phyloP scores from a whole-genome alignment of 2,888 invertebrate genomes.

The Cenopis cana region DNA sequence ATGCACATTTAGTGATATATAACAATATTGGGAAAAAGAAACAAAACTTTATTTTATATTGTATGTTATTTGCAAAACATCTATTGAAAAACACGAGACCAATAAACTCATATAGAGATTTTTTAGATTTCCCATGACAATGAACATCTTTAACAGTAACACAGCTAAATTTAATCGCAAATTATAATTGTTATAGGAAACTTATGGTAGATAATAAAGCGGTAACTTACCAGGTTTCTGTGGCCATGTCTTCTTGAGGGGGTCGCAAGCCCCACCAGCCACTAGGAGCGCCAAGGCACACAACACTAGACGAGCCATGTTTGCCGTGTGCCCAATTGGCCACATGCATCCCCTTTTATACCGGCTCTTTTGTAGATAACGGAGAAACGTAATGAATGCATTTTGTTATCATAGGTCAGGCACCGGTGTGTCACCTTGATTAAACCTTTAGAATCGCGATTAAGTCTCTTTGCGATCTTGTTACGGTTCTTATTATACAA shows the following conservation, averaged over 20 bases:
- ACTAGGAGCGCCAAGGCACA: constrained; percentile 66
- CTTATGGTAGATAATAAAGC: background rate
- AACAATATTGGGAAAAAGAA: no score
- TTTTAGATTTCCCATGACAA: background rate
- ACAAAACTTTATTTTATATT: no score
- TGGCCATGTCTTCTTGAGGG: constrained; percentile 55
- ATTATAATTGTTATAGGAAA: background rate
- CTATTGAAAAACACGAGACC: no score
- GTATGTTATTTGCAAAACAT: no score
- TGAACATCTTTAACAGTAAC: background rate
- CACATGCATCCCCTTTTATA: constrained; percentile 51
- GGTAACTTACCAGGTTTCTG: constrained; percentile 69
- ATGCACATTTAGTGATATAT: no score
- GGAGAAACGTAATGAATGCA: constrained; percentile 26
- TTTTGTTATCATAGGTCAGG: constrained; percentile 43
- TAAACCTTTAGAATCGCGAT: background rate
- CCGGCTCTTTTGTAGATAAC: constrained; percentile 42
- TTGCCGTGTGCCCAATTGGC: constrained; percentile 56
- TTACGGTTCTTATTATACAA: background rate
- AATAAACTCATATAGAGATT: no score
- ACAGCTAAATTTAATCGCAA: background rate
- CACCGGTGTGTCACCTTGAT: constrained; percentile 29
- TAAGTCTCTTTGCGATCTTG: background rate
- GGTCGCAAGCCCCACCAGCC: constrained; percentile 67
- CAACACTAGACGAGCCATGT: constrained; percentile 71